Evolutionary conservation across 2,888 invertebrate genomes (phyloP).

Genomic region (Colostygia pectinataria): DNA sequence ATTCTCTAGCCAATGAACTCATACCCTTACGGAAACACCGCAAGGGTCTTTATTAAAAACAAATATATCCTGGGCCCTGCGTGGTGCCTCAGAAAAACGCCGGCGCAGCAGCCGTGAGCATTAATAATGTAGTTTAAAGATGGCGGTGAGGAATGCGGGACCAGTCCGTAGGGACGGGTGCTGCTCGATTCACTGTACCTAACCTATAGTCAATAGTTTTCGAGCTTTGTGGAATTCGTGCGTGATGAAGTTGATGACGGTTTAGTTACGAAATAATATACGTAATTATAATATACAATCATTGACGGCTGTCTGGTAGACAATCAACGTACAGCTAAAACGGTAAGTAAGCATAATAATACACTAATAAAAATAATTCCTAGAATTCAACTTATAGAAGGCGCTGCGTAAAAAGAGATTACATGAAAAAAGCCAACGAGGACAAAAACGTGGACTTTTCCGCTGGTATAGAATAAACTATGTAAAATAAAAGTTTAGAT

Average conservation of each 20-base stretch:
- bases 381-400: too few relatives aligned
- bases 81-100: slow-evolving; percentile 43
- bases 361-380: too few relatives aligned
- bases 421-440: too few relatives aligned
- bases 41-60: slow-evolving; percentile 69
- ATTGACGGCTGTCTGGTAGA: too few relatives aligned
- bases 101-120: slow-evolving; percentile 56
- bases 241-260: not conserved
- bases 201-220: slow-evolving; percentile 12
- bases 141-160: slow-evolving; percentile 75
- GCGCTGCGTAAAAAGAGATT: too few relatives aligned
- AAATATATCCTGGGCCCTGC: slow-evolving; percentile 62
- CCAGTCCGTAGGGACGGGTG: slow-evolving; percentile 45
- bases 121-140: slow-evolving; percentile 81
- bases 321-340: too few relatives aligned
- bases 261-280: too few relatives aligned
- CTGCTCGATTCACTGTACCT: slow-evolving; percentile 36
- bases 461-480: too few relatives aligned
- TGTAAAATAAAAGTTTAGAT: too few relatives aligned
- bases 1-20: slow-evolving; percentile 15
- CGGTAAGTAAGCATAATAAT: too few relatives aligned
- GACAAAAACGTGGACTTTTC: too few relatives aligned
- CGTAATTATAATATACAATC: too few relatives aligned
- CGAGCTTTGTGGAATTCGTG: not conserved
- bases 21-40: slow-evolving; percentile 44